A percentile compares a stretch with the other conserved stretches of the same genome.
phyloP scores from a whole-genome alignment of 92 coral and sea anemone genomes.

The Zoanthus solanderi region DNA sequence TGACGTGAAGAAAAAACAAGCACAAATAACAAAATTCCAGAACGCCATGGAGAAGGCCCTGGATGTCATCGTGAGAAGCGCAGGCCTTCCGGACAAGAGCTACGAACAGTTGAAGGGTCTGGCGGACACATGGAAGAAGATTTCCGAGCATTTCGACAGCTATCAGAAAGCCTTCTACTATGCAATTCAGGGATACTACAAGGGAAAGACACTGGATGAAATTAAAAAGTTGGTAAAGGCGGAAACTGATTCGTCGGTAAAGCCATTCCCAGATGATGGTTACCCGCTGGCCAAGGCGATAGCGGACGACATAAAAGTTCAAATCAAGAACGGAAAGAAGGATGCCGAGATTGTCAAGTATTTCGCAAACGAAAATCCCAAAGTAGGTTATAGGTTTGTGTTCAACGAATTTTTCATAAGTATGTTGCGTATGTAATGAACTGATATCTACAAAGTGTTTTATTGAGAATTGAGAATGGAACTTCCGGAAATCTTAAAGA shows the following conservation, averaged over 20 bases:
- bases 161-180: slow-evolving; percentile 54
- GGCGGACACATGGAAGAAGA: slow-evolving; percentile 57
- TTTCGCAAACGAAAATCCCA: slow-evolving; percentile 67
- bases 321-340: slow-evolving; percentile 49
- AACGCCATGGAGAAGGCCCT: slow-evolving; percentile 41
- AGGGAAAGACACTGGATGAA: slow-evolving; percentile 36
- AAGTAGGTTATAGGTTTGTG: slow-evolving; percentile 59
- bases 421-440: slow-evolving; percentile 27
- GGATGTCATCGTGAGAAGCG: slow-evolving; percentile 34
- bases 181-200: slow-evolving; percentile 62
- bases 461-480: too few species aligned
- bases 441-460: neutral
- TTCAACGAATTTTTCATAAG: slow-evolving; percentile 61
- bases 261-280: slow-evolving; percentile 62
- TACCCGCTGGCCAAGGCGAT: slow-evolving; percentile 64
- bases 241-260: slow-evolving; percentile 47
- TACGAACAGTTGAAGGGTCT: slow-evolving; percentile 41
- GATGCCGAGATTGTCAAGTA: slow-evolving; percentile 64
- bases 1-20: slow-evolving; percentile 65
- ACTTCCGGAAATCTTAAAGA: too few species aligned
- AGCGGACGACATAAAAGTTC: slow-evolving; percentile 62
- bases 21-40: slow-evolving; percentile 42
- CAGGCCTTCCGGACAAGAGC: slow-evolving; percentile 46
- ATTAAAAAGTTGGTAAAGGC: slow-evolving; percentile 29
- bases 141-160: slow-evolving; percentile 57